A percentile compares a stretch with the other conserved stretches of the same genome.
These are phyloP conservation scores for Nanger granti DNA, from an alignment of 2,113 vertebrate genomes.

Conservation along the genomic window DNA sequence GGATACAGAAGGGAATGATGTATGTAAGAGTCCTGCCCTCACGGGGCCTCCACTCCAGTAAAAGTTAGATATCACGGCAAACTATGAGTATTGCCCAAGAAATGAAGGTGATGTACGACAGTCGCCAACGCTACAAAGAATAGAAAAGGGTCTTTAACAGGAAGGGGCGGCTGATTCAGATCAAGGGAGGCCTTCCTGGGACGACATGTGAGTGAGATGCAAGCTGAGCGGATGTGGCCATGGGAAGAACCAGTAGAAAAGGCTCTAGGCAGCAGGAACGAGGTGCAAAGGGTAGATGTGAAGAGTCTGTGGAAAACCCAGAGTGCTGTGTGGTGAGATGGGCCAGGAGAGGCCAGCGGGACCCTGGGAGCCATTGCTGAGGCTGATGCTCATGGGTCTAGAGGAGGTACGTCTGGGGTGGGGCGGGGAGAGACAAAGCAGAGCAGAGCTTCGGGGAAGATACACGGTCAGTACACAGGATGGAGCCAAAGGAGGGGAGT, in stretches of 20 bases:
- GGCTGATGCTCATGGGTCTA: rapidly evolving
- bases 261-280: rapidly evolving
- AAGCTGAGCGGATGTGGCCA: neutral
- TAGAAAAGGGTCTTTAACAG: rapidly evolving
- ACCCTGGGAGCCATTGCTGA: too few species aligned
- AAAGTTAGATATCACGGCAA: rapidly evolving
- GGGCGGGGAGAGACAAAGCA: neutral
- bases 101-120: rapidly evolving
- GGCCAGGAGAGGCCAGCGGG: rapidly evolving
- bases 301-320: rapidly evolving
- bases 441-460: neutral
- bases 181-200: neutral
- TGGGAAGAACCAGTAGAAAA: rapidly evolving
- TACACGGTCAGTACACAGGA: rapidly evolving
- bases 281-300: neutral
- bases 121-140: rapidly evolving
- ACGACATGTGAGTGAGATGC: rapidly evolving
- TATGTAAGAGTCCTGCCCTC: rapidly evolving
- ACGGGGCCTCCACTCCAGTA: rapidly evolving
- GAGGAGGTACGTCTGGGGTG: rapidly evolving
- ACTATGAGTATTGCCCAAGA: rapidly evolving
- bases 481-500: neutral
- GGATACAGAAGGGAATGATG: rapidly evolving
- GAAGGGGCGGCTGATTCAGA: neutral
- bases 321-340: rapidly evolving